Base-by-base conservation (phyloP, 2,113 vertebrate genomes). In the Plotosus lineatus region DNA sequence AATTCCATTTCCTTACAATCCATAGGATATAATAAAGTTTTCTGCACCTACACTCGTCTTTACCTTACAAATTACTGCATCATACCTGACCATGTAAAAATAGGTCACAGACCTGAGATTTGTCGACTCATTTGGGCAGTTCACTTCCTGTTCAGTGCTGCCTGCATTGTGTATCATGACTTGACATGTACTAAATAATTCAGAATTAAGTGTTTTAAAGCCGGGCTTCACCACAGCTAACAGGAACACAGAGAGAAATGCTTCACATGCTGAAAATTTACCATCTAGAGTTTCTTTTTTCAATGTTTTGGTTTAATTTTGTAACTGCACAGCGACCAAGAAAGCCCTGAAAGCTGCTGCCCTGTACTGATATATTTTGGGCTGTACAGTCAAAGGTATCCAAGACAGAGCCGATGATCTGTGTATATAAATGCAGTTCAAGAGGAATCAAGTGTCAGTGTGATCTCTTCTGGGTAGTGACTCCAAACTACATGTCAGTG, bases 181-280 rank as follows among this genome's bases (percentile, higher is more conserved):
- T 40, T 66, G 77, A 68, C 61, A 66, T 44, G n/a, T 4, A 4
- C 42, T 68, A 33, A 78, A 78, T 78, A 51, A 78, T 78, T 65
- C 60, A 78, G 40, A 10, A 14, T 40, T 1, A 36, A 36, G 60
- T 28, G 46, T 66, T 50, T 66, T 50, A 7, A 28, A 46, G 28
- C 23, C 23, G 58, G 36, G 51, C 14, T 26, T 75, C 28, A 15
- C 36, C 74, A 15, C 42, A 48, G 26, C 58, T 77, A 9, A 50
- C 46, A 36, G 55, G 42, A 58, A 42, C 15, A 4, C 44, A 14
- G 11, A 65, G 21, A 42, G 23, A 40, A 26, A 38, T 17, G 46
- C 21, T 53, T 21, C 33, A 66, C 23, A 63, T 38, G 48, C 31
- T 17, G 21, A 48, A n/a, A 77, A 44, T 33, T 17, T 33, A 23